phyloP scores from a whole-genome alignment of 1,140 invertebrate genomes.

The Drosophila arizonae region DNA sequence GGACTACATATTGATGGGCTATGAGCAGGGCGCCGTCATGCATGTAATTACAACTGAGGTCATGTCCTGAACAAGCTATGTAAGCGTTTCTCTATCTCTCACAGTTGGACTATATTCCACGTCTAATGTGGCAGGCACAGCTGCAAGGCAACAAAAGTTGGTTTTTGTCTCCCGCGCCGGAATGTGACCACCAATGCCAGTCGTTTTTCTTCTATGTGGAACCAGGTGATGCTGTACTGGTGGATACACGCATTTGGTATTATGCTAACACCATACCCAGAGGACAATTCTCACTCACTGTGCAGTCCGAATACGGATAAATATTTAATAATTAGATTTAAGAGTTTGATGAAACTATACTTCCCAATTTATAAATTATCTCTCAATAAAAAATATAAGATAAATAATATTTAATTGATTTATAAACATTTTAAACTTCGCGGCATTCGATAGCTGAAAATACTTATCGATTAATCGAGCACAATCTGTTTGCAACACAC shows the following conservation, averaged over 20 bases:
- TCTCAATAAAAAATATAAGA: background rate
- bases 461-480: slow-evolving; percentile 7
- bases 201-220: slow-evolving; percentile 90
- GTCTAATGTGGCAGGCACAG: slow-evolving; percentile 97
- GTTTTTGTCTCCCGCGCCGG: slow-evolving; percentile 92
- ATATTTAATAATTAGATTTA: background rate
- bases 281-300: slow-evolving; percentile 93
- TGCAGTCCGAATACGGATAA: slow-evolving; percentile 96
- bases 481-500: background rate
- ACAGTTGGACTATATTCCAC: slow-evolving; percentile 95
- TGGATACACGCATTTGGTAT: slow-evolving; percentile 97
- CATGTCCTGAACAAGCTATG: slow-evolving; percentile 15
- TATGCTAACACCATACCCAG: slow-evolving; percentile 93
- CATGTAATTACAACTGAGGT: slow-evolving; percentile 88
- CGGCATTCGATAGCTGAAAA: background rate
- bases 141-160: slow-evolving; percentile 93
- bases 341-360: slow-evolving; percentile 2
- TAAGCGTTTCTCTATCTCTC: slow-evolving; percentile 37
- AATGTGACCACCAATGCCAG: slow-evolving; percentile 92
- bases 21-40: slow-evolving; percentile 95
- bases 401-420: background rate
- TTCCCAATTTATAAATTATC: background rate
- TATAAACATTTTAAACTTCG: background rate
- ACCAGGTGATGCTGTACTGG: slow-evolving; percentile 92
- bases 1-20: slow-evolving; percentile 97